Evolutionary conservation across 2,113 vertebrate genomes (phyloP), one percentile per base, ranked within the genome.

Genomic region (Sapayoa aenigma): DNA sequence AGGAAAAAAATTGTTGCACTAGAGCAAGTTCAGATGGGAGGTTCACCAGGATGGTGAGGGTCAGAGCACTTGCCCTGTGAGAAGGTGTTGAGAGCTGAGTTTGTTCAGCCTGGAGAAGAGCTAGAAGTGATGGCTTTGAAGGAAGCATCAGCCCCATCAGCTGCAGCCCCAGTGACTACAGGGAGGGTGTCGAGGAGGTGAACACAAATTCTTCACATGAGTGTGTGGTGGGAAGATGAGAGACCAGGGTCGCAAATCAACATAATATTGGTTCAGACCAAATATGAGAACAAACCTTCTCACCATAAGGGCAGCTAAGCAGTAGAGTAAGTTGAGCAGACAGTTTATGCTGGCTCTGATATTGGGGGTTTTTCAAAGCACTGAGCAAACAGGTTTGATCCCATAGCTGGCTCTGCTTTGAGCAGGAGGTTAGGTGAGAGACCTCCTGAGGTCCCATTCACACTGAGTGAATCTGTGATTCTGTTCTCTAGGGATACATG

Each of bases 1-100:
- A 44, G 37, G 49, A 33, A 55, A 84, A 47, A 10, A 18, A 5
- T 9, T 19, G 12, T 35, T 59, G 20, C 13, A 10, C 22, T 37
- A 5, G 8, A 65, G 16, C 2, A 2, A 60, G 33, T 37, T 77
- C 35, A 60, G 39, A 6, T 1, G 2, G 14, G 9, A 8, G 0
- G 8, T 31, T 63, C 28, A 68, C 28, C 31, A 58, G 68, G 24
- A 33, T 35, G 9, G 14, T 53, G 16, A 10, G 6, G 9, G 21
- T 7, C 20, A 49, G 39, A 81, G 39, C 12, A 63, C 39, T 55
- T 77, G 31, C 21, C 18, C 53, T 59, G 8, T 47, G 19, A 53
- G n/a, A 9, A 81, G 19, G 53, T 47, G 4, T 6, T 84, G 42
- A 58, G 68, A 69, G 5, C 6, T 60, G 25, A 20, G 2, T 6